Base-by-base conservation (phyloP, 37 sponge, comb jelly and placozoan species). In the Agelas oroides region DNA sequence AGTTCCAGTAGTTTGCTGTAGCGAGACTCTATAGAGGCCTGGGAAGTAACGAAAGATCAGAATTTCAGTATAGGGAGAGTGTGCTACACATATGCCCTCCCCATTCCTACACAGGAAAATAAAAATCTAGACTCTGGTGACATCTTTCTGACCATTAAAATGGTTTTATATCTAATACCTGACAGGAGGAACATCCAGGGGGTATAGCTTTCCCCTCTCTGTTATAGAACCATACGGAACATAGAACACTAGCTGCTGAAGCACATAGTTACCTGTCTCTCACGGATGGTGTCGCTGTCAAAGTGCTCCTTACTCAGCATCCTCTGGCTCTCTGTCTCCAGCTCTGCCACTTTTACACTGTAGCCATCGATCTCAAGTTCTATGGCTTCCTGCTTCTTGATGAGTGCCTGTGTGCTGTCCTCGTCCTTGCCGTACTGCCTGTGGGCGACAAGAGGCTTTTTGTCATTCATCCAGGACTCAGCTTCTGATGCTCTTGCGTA, bases 391-490 rank as follows among this genome's bases (percentile, higher is more conserved):
- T 92, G 93, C 64, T 95, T 95, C 92, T 92, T 95, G 63, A 86
- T 73, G 30, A 91, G 73, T 17, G 79, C 90, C 84, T 89, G 79
- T 33, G 95, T 84, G 24, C 64, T 84, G 80, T 91, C 92, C 67
- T 95, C 96, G 59, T 95, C 93, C 40, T 89, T 83, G 58, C 97
- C 97, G 73, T 94, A 97, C 33, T 97, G 92, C 52, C 65, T 71
- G 25, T 87, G 91, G 65, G 94, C 68, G 16, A 90, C 91, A 19
- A 97, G 73, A 19, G 98, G 91, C 53, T 80, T 57, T 62, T 80
- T 90, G 78, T 92, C 93, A 41, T 69, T 73, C 94, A 97, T 92
- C 98, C 98, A 97, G 16, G 94, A 84, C 83, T 92, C 93, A 13
- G 94, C 94, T 41, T 97, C 98, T 16, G 77, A 23, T 2, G 77